These are phyloP conservation scores for Ascaphus truei DNA, from an alignment of 2,113 vertebrate genomes.

Conservation along the genomic window DNA sequence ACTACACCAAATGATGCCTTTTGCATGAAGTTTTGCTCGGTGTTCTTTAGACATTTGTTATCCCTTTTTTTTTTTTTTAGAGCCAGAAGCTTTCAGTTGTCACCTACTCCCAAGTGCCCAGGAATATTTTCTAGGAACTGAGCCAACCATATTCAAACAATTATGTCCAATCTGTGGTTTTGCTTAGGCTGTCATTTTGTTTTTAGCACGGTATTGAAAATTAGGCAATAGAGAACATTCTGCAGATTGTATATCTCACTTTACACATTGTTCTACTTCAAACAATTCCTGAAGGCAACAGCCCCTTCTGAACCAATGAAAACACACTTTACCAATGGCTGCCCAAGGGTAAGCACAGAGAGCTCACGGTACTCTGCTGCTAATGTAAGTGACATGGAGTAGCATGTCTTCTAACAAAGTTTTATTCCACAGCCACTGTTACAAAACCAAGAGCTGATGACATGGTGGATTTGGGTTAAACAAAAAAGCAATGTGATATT, in stretches of 20 bases:
- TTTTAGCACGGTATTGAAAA: conserved; percentile 9
- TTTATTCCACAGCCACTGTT: too few relatives aligned
- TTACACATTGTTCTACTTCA: not conserved
- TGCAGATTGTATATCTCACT: not conserved
- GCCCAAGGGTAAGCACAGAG: too few relatives aligned
- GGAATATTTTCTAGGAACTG: not conserved
- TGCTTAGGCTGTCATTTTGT: conserved; percentile 17
- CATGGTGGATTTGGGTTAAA: too few relatives aligned
- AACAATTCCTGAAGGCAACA: not conserved
- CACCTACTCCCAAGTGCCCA: conserved; percentile 15
- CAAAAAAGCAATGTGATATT: too few relatives aligned
- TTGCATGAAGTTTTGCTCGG: not conserved
- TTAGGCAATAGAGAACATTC: not conserved
- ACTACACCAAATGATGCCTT: not conserved
- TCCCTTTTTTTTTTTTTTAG: not conserved
- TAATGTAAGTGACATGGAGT: too few relatives aligned
- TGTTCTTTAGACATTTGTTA: not conserved
- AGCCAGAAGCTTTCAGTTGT: conserved; percentile 7
- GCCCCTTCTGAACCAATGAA: too few relatives aligned
- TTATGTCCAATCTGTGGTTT: conserved; percentile 31
- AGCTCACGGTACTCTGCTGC: too few relatives aligned
- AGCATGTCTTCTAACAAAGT: too few relatives aligned
- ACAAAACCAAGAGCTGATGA: too few relatives aligned
- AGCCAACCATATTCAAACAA: conserved; percentile 30
- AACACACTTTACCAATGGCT: not conserved